Conservation (phyloP, 2,888 invertebrate genomes). For the Cheilosia pagana region DNA sequence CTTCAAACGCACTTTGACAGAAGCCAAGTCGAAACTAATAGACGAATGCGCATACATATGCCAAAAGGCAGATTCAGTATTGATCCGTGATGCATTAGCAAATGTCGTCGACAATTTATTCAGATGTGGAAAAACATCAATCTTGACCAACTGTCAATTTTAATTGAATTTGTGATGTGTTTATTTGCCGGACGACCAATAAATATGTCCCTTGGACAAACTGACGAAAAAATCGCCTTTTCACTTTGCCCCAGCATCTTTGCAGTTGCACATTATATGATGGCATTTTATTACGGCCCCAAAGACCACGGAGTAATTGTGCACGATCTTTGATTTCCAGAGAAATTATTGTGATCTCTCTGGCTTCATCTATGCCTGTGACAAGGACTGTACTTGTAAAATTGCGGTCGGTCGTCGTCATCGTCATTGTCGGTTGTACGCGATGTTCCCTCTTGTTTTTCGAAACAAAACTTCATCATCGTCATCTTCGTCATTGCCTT, state of each 20-base stretch:
- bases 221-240: constrained; percentile 73
- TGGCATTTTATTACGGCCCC: constrained; percentile 66
- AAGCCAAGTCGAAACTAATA: background rate
- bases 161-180: constrained; percentile 76
- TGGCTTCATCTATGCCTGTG: constrained; percentile 74
- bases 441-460: constrained; percentile 68
- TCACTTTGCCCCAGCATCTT: constrained; percentile 32
- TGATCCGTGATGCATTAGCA: constrained; percentile 57
- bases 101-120: constrained; percentile 71
- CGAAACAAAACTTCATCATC: constrained; percentile 69
- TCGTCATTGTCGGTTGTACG: constrained; percentile 47
- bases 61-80: constrained; percentile 31
- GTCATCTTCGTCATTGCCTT: constrained; percentile 58
- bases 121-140: constrained; percentile 69
- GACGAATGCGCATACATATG: constrained; percentile 15
- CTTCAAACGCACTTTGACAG: constrained; percentile 18
- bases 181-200: constrained; percentile 73
- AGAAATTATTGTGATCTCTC: constrained; percentile 70
- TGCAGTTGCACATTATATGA: constrained; percentile 51
- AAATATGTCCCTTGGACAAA: constrained; percentile 72
- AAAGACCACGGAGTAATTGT: constrained; percentile 74
- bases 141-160: constrained; percentile 76
- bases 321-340: constrained; percentile 75
- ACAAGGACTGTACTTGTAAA: constrained; percentile 75
- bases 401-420: constrained; percentile 53